Base-by-base conservation (phyloP, 1,140 invertebrate genomes). In the Cotesia glomerata region DNA sequence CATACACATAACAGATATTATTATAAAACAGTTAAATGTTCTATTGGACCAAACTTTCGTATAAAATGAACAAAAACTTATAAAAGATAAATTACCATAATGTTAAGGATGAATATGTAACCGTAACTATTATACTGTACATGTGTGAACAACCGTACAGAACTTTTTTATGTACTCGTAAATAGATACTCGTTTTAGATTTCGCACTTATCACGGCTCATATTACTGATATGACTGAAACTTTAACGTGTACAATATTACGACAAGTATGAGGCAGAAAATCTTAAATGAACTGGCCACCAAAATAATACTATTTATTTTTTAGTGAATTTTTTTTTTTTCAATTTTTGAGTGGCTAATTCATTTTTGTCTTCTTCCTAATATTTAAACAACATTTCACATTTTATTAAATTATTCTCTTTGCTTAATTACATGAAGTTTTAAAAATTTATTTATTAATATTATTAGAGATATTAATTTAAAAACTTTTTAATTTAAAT, bases 151-250 rank as follows among this genome's bases (percentile, higher is more conserved):
- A 13, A 54, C 26, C 45, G 35, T 11, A 59, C 68, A 68, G 72
- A 69, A 45, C 62, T 49, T 49, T 74, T 69, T 74, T 76, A 74
- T 76, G 39, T 70, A 71, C 72, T 68, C 59, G 36, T 39, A 56
- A 64, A 65, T 61, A 49, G 61, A 71, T 79, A 78, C 74, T 77
- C 78, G 39, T 52, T 70, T 54, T 39, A 52, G 64, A 64, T 36
- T 69, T 66, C 67, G 64, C 71, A 75, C 68, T 66, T 62, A 75
- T 71, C 65, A 71, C 67, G 67, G 74, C 73, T 74, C 73, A 71
- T 72, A 76, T 76, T n/a, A n/a, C n/a, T n/a, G n/a, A 71, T 72
- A 86, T 82, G 84, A 87, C 85, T 86, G 85, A 86, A 85, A 83
- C 78, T 85, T 80, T 85, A 86, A 84, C 83, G 84, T 86, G 85